These are phyloP conservation scores for Seira musarum DNA, from an alignment of 2,888 invertebrate genomes.

Conservation along the genomic window DNA sequence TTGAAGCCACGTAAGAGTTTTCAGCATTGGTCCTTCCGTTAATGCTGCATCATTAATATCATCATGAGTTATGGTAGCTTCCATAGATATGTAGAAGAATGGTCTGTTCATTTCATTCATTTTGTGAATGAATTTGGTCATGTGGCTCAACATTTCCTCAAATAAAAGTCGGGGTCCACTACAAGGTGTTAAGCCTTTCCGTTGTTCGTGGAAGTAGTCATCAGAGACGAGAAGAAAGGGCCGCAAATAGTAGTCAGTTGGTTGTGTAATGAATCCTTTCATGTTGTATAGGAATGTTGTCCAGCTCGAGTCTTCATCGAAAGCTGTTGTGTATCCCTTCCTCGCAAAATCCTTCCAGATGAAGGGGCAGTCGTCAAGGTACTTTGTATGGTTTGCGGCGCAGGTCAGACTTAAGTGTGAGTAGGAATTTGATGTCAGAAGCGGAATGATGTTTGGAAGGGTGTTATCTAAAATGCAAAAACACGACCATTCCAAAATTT, in stretches of 20 bases:
- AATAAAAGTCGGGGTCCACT: conserved; percentile 74
- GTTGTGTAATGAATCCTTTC: conserved; percentile 72
- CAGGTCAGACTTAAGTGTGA: background rate
- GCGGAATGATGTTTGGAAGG: background rate
- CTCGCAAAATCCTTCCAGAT: conserved; percentile 60
- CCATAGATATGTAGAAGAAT: conserved; percentile 41
- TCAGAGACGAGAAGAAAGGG: conserved; percentile 69
- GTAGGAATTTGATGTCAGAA: background rate
- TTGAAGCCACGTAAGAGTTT: conserved; percentile 70
- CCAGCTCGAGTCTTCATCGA: conserved; percentile 55
- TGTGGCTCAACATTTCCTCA: conserved; percentile 82
- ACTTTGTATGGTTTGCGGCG: background rate
- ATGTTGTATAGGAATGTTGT: conserved; percentile 75
- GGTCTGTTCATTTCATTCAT: conserved; percentile 68
- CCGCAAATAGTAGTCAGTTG: conserved; percentile 73
- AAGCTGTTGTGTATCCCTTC: conserved; percentile 55
- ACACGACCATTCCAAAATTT: no score
- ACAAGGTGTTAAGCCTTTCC: conserved; percentile 80
- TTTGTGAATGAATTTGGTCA: conserved; percentile 73
- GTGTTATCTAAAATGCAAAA: background rate
- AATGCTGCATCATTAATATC: conserved; percentile 82
- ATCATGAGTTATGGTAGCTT: conserved; percentile 87
- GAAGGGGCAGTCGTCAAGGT: conserved; percentile 63
- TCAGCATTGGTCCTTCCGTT: conserved; percentile 71
- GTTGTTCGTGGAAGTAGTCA: conserved; percentile 67